Evolutionary conservation across 2,113 vertebrate species (phyloP), one percentile per base, ranked within the genome.

Genomic region (Archilochus colubris): DNA sequence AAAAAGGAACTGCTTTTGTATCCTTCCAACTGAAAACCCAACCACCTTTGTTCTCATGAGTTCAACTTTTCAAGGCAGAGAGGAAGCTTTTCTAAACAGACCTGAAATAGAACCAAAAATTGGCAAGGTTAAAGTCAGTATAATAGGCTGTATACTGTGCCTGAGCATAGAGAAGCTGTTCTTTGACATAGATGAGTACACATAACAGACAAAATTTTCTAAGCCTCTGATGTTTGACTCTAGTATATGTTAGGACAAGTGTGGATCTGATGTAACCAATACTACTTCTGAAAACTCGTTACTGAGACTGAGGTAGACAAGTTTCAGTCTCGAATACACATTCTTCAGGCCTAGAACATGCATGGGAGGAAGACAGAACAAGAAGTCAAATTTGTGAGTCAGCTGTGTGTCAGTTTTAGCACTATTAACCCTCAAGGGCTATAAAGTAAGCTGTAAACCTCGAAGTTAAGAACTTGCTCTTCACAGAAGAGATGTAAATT

Each of bases 121-220:
- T 86, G 54, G 72, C 85, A 95, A 94, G 79, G 93, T 95, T 94
- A 70, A 94, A 95, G 72, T 58, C 82, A 86, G 33, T 68, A 59
- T 51, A 87, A 86, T 70, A 77, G 79, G 53, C 85, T 61, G 51
- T 95, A 10, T 51, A 82, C 19, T 55, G 28, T 82, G n/a, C 36
- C 63, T 79, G 44, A 91, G 48, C 64, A 59, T 6, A 78, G 43
- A 77, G 72, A 70, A 86, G 43, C 68, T 91, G 43, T 80, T 44
- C 82, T 89, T 67, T 74, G 68, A 58, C 55, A 70, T 2, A 80
- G 59, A 86, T 61, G 59, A 87, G 64, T 57, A 88, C 38, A 33
- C 17, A 55, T 0, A 86, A 43, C 33, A 91, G 21, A 67, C 33
- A 74, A 73, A 73, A 85, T 27, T 38, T 77, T 77, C 43, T 86